Evolutionary conservation across 2,888 invertebrate genomes (phyloP), one percentile per base, ranked within the genome.

Genomic region (Augiades crinisus): DNA sequence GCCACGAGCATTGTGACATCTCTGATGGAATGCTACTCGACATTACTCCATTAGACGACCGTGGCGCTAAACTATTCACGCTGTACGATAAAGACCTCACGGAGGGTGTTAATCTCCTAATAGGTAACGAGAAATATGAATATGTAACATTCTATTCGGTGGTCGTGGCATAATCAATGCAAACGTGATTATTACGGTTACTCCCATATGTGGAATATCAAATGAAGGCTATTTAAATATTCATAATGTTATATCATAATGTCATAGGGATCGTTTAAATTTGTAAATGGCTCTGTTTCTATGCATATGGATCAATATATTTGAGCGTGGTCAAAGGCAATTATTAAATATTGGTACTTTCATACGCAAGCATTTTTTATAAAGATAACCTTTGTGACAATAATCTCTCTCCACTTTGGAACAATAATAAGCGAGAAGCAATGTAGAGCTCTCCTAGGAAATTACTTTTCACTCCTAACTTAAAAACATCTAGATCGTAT

Each of bases 51-150:
- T 87, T 94, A 56, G 91, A 92, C 65, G 93, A 94, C 61, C 92
- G 91, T 65, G 92, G 92, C 37, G 75, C 82, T 13, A 93, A 93
- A 67, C 89, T 94, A 59, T 92, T 94, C 72, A 93, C 94, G 4
- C 86, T 94, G 19, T 93, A 93, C 70, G 94, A 94, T 75, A 94
- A 94, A 79, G 94, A 94, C 75, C 91, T 94, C 57, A 92, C 92
- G 41, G 94, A 94, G 74, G 94, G 94, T 59, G 92, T 92, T 70
- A 94, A 94, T 84, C 90, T 94, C 64, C 91, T 94, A 62, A 94
- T 93, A 87, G 94, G 94, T 94, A 58, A 19, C 31, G 17, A 38
- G 37, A 45, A 34, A 46, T 24, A 52, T 51, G 46, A 47, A 47
- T 41, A 30, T 24, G 33, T 19, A 40, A 33, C 43, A 30, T 8